Evolutionary conservation across 2,797 vertebrate species (phyloP).

Genomic region (Nasua narica): DNA sequence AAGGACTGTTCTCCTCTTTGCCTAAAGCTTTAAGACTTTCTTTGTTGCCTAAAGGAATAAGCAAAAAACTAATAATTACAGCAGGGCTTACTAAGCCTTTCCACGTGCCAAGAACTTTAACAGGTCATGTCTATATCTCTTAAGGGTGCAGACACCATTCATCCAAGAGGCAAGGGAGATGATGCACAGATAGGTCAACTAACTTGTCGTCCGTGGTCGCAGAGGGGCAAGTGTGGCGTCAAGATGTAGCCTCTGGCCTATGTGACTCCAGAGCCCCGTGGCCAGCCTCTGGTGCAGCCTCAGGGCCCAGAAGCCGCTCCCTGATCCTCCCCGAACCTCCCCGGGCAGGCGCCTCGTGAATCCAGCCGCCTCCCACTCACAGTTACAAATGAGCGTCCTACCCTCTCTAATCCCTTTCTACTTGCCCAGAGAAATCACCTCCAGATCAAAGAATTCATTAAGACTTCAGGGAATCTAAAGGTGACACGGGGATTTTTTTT

Average conservation of each 20-base stretch:
- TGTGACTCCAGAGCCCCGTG: background rate
- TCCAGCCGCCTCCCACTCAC: background rate
- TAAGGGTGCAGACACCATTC: background rate
- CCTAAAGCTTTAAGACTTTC: background rate
- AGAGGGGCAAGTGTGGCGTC: background rate
- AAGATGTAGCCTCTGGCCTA: background rate
- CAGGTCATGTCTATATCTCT: too few species aligned
- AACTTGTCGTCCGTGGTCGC: too few species aligned
- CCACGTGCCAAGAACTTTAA: background rate
- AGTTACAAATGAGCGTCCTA: background rate
- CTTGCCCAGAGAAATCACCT: background rate
- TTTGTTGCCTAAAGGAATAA: background rate
- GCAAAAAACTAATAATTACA: background rate
- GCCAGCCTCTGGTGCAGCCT: background rate
- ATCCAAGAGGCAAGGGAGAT: background rate
- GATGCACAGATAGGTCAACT: background rate
- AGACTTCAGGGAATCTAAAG: background rate
- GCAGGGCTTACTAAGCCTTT: background rate
- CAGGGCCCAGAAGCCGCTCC: background rate
- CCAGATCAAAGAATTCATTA: background rate
- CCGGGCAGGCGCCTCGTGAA: background rate
- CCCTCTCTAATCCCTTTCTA: background rate
- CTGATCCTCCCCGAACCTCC: background rate
- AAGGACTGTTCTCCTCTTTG: background rate
- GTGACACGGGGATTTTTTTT: background rate